Conservation (phyloP, 2,113 vertebrate species). For the Podilymbus podiceps region DNA sequence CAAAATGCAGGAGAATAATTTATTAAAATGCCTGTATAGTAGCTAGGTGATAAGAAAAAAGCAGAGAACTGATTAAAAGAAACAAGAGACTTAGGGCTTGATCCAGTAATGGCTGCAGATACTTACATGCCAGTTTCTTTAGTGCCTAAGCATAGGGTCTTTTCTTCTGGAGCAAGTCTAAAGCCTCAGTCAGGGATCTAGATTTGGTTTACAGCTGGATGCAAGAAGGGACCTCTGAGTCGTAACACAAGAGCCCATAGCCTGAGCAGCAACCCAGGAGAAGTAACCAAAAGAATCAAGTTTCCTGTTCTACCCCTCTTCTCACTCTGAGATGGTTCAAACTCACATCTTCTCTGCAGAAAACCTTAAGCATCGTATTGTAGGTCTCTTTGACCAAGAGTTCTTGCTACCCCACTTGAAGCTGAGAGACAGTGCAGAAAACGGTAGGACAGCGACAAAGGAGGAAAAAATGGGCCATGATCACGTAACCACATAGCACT, state of each 20-base stretch:
- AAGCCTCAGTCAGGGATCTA: not conserved
- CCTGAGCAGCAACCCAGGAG: not conserved
- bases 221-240: not conserved
- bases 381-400: not conserved
- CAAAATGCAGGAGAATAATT: not conserved
- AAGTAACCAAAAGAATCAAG: not conserved
- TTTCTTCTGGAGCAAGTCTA: not conserved
- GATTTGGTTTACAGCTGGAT: not conserved
- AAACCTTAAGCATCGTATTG: not conserved
- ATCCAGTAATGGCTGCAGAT: not conserved
- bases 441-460: not conserved
- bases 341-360: not conserved
- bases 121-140: not conserved
- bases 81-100: not conserved
- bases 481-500: not conserved
- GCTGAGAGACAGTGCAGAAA: not conserved
- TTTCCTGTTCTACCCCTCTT: not conserved
- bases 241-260: not conserved
- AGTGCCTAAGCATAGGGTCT: not conserved
- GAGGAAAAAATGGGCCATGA: not conserved
- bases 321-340: not conserved
- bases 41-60: not conserved
- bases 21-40: not conserved
- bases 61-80: not conserved
- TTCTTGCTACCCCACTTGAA: not conserved